phyloP scores from a whole-genome alignment of 2,888 invertebrate genomes.

The Polydrusus tereticollis region DNA sequence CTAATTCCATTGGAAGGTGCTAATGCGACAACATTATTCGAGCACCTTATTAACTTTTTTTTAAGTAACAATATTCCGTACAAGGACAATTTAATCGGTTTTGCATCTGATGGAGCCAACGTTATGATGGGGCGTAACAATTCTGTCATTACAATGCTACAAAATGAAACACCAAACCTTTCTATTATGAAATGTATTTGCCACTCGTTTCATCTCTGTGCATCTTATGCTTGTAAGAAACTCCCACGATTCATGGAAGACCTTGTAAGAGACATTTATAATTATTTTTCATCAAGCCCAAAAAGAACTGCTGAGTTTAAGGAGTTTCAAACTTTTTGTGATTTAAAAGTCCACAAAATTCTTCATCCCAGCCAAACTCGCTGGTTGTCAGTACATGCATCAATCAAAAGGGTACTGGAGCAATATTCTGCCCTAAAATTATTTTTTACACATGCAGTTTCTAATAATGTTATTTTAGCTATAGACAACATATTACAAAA shows the following conservation, averaged over 20 bases:
- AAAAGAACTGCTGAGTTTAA: not conserved
- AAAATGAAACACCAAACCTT: not conserved
- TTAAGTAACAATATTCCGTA: not conserved
- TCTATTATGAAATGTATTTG: conserved; percentile 2
- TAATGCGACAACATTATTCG: not conserved
- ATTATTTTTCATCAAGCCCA: not conserved
- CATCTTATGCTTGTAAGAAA: not conserved
- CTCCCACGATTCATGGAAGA: not conserved
- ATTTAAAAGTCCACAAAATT: not conserved
- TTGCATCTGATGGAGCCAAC: conserved; percentile 12
- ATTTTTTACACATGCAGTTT: not conserved
- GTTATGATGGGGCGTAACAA: conserved; percentile 11
- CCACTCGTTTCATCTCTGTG: conserved; percentile 4
- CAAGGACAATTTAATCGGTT: conserved; percentile 1
- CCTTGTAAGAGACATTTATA: not conserved
- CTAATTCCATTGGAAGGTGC: not conserved
- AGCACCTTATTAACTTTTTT: not conserved
- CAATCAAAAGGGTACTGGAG: not conserved
- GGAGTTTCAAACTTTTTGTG: not conserved
- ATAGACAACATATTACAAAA: not conserved
- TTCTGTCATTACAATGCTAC: not conserved
- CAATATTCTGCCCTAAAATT: not conserved
- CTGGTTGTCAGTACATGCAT: not conserved
- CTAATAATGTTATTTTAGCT: not conserved
- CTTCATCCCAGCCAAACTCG: not conserved